Base-by-base conservation (phyloP, 2,888 invertebrate genomes). In the Deilephila elpenor region DNA sequence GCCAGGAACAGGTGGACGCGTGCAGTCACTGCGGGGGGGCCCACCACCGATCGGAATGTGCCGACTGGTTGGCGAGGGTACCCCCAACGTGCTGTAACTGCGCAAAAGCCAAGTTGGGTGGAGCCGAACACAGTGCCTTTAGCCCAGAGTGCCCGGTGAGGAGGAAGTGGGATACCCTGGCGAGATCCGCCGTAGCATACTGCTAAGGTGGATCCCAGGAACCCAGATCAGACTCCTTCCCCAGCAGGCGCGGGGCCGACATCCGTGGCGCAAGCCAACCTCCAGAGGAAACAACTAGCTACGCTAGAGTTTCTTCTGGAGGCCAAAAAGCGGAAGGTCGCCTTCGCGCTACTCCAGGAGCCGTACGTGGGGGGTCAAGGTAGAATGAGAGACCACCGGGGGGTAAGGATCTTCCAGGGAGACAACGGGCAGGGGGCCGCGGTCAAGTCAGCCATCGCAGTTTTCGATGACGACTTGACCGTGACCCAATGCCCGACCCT, bases 121-220 rank as follows among this genome's bases (percentile, higher is more conserved):
- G 32, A 32, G 32, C 32, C 32, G 32, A 32, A 32, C 32, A 32
- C 6, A 32, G 6, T 32, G 32, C 32, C 6, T 32, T 32, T 32
- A 32, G n/a, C 70, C 1, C 0, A 6, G 71, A 44, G 7, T 74
- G 73, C 53, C 70, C 73, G 3, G 59, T 75, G 0, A 25, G 74
- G 3, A 1, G 34, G 1, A 61, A 17, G n/a, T 75, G 75, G 76
- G 76, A 78, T 1, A 29, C 17, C 3, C 19, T 76, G 17, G 78
- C 78, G 0, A 5, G 77, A n/a, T 34, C 77, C 0, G 51, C 73
- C 4, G 70, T 76, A 19, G 73, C 75, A 0, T 78, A 77, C 14
- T 77, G 78, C 73, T 78, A 59, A 78, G 59, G 76, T 53, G 4
- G 32, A 19, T 25, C 53, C 20, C 29, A 29, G 34, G n/a, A 59